These are phyloP conservation scores for Gila orcuttii DNA, from an alignment of 2,113 vertebrate species.

Conservation along the genomic window DNA sequence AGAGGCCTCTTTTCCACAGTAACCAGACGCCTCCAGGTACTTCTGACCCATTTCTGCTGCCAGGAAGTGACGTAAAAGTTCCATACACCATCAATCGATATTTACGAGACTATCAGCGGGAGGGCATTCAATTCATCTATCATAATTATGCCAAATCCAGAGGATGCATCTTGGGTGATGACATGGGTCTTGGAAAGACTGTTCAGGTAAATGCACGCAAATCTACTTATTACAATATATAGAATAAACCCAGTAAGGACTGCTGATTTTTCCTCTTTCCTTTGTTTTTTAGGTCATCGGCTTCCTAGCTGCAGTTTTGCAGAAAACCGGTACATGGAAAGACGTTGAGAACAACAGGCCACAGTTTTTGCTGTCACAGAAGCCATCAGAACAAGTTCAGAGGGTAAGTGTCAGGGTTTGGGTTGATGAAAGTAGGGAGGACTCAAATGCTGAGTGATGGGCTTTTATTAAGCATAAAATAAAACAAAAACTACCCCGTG, in stretches of 20 bases:
- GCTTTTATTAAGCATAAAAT: too few species aligned
- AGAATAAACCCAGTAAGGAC: not conserved
- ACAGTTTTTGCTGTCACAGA: slow-evolving; percentile 86
- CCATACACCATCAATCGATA: slow-evolving; percentile 96
- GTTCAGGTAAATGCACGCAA: slow-evolving; percentile 82
- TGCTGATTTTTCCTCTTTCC: not conserved
- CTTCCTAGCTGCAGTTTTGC: slow-evolving; percentile 90
- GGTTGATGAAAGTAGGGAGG: too few species aligned
- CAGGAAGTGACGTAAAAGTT: slow-evolving; percentile 77
- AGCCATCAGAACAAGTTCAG: slow-evolving; percentile 68
- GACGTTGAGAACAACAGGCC: slow-evolving; percentile 94
- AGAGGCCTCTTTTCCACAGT: slow-evolving; percentile 88
- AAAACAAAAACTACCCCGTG: too few species aligned
- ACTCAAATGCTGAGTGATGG: too few species aligned
- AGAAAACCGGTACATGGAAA: slow-evolving; percentile 91
- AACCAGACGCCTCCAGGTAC: slow-evolving; percentile 67
- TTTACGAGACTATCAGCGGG: slow-evolving; percentile 91
- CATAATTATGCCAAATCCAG: slow-evolving; percentile 78
- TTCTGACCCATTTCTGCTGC: slow-evolving; percentile 78
- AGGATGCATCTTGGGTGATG: slow-evolving; percentile 95
- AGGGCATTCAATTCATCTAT: slow-evolving; percentile 88
- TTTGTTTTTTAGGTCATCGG: slow-evolving; percentile 85
- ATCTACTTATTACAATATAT: not conserved
- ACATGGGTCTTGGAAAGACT: slow-evolving; percentile 98
- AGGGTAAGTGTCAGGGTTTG: slow-evolving; percentile 73